Evolutionary conservation across 92 coral and sea anemone species (phyloP), one percentile per base, ranked within the genome.

Genomic region (Siderastrea radians): DNA sequence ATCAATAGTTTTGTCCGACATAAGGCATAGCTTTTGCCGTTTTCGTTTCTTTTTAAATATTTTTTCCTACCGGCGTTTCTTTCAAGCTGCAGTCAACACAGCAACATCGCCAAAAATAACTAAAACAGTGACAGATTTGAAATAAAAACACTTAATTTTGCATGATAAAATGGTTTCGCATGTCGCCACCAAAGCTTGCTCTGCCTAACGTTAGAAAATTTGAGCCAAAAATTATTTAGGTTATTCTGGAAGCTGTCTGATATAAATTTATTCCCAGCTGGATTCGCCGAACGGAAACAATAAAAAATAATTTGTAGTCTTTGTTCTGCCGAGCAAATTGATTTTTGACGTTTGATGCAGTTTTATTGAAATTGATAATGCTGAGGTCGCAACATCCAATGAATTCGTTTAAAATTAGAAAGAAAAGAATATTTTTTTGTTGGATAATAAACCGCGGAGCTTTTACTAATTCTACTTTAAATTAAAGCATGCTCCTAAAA

Each of bases 321-420:
- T 78, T 62, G 45, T 50, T 50, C 72, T 65, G 83, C 49, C 45
- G 49, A 26, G 58, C 17, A 64, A 78, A 63, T 79, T 79, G 72
- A 52, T 68, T 17, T 63, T 49, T 62, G 69, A 51, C 55, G 58
- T 78, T 47, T 49, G 50, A 19, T 7, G 68, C 8, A 17, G 3
- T 58, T 60, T 52, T 73, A 15, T 45, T 46, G 26, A 62, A 67
- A 67, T 5, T 67, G 72, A 63, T 44, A 48, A 10, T 9, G 6
- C 9, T 8, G 62, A 53, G 43, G 52, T n/a, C 53, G 48, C 47
- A 62, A 63, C 2, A 77, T 59, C 38, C 52, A 13, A 54, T 61
- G 44, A 54, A 57, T 55, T 55, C 80, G 82, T 17, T 65, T 55
- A 8, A 55, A 55, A 55, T 55, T 55, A 7, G 12, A 55, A 14